These are phyloP conservation scores for Amphiprion ocellaris DNA, from an alignment of 2,113 vertebrate species.

Conservation along the genomic window DNA sequence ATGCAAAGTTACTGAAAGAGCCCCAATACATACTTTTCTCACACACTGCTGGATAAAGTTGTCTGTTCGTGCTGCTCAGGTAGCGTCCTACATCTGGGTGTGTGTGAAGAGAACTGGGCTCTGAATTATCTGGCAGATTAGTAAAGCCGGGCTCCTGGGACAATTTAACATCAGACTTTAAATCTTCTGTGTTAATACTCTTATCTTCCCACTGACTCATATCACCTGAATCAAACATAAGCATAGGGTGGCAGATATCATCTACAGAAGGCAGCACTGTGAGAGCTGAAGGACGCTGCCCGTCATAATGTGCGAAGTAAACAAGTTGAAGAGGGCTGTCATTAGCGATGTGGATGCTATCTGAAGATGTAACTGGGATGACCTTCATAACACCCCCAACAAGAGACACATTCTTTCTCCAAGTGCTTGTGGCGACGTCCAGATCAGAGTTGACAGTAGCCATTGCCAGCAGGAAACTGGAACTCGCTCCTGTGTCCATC, in stretches of 20 bases:
- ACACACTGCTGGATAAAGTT: constrained; percentile 10
- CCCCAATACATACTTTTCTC: constrained; percentile 13
- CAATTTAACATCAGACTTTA: background rate
- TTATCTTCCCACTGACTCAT: constrained; percentile 5
- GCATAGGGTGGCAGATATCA: constrained; percentile 29
- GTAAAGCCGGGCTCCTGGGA: background rate
- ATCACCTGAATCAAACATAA: constrained; percentile 33
- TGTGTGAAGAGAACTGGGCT: background rate
- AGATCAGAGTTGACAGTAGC: constrained; percentile 10
- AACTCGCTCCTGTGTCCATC: constrained; percentile 35
- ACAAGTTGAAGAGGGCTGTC: constrained; percentile 45
- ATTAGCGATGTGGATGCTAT: constrained; percentile 38
- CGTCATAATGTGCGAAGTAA: constrained; percentile 22
- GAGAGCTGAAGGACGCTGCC: constrained; percentile 3
- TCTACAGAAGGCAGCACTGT: constrained; percentile 46
- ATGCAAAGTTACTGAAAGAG: background rate
- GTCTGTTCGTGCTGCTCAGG: constrained; percentile 30
- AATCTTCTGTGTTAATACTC: background rate
- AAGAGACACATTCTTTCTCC: background rate
- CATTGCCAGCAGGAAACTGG: constrained; percentile 49
- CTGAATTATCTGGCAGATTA: background rate
- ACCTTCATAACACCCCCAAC: constrained; percentile 24
- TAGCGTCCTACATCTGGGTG: constrained; percentile 14
- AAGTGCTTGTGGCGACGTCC: constrained; percentile 9
- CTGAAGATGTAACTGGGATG: constrained; percentile 34